These are phyloP conservation scores for Wiebesia pumilae DNA, from an alignment of 1,140 invertebrate species.

Conservation along the genomic window DNA sequence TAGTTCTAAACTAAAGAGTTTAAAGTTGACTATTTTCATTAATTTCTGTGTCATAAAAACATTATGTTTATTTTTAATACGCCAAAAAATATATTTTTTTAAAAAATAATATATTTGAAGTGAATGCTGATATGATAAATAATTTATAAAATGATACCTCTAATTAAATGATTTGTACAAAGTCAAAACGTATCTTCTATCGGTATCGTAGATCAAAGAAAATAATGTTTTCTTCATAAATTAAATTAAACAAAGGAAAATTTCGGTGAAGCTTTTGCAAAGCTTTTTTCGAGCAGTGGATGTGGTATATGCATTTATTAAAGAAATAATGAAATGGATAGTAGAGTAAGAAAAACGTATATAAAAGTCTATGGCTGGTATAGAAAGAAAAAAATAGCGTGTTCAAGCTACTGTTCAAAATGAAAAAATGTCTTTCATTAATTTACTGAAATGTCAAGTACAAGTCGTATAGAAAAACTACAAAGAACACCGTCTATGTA, in stretches of 20 bases:
- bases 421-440: slow-evolving; percentile 71
- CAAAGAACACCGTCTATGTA: neutral
- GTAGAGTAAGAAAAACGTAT: slow-evolving; percentile 29
- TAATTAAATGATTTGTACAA: slow-evolving; percentile 28
- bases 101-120: neutral
- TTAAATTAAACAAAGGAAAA: slow-evolving; percentile 21
- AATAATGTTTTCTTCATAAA: slow-evolving; percentile 22
- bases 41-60: neutral
- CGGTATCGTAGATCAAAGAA: neutral
- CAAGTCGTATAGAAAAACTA: slow-evolving; percentile 57
- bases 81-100: slow-evolving; percentile 29
- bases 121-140: neutral
- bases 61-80: slow-evolving; percentile 10
- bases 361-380: slow-evolving; percentile 58
- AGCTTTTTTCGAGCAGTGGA: slow-evolving; percentile 11
- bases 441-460: slow-evolving; percentile 66
- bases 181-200: slow-evolving; percentile 28
- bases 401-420: slow-evolving; percentile 61
- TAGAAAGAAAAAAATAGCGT: slow-evolving; percentile 45
- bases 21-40: neutral
- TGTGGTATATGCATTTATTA: slow-evolving; percentile 46
- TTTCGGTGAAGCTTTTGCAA: slow-evolving; percentile 31
- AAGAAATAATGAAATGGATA: slow-evolving; percentile 48
- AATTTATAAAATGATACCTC: neutral
- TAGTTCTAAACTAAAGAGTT: neutral